Conservation (phyloP, 2,113 vertebrate species). For the Aptenodytes forsteri region DNA sequence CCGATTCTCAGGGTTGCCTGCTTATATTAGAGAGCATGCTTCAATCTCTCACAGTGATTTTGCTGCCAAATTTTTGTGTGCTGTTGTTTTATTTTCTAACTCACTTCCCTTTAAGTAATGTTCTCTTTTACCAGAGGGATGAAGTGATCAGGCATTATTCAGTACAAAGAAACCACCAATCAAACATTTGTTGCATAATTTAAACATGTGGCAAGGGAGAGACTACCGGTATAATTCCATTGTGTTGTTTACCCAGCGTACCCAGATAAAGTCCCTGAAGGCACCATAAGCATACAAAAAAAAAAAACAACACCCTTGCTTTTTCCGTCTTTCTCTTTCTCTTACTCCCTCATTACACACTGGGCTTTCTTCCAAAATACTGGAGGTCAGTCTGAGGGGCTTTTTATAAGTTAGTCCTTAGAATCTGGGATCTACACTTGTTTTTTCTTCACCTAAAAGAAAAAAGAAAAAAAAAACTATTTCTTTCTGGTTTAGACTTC, state of each 20-base stretch:
- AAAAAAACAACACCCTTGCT: background rate
- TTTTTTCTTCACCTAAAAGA: background rate
- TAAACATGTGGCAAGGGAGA: conserved; percentile 14
- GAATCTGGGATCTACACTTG: background rate
- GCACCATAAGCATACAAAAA: background rate
- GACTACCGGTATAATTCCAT: conserved; percentile 37
- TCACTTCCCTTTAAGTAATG: conserved; percentile 16
- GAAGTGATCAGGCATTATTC: conserved; percentile 33
- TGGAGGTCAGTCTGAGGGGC: background rate
- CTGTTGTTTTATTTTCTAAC: background rate
- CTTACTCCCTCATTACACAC: conserved; percentile 4
- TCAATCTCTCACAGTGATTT: background rate
- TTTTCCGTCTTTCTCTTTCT: background rate
- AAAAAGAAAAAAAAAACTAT: background rate
- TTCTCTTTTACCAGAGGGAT: conserved; percentile 8
- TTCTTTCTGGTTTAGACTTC: background rate
- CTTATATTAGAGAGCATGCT: background rate
- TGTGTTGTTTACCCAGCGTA: conserved; percentile 16
- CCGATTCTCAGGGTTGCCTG: background rate
- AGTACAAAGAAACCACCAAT: conserved; percentile 41
- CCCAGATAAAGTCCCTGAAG: conserved; percentile 37
- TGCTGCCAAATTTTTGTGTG: conserved; percentile 22
- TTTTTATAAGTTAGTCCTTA: conserved; percentile 4
- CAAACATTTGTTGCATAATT: conserved; percentile 60
- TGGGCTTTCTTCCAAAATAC: background rate